Conservation (phyloP, 2,888 invertebrate genomes). For the Capitulum mitella region DNA sequence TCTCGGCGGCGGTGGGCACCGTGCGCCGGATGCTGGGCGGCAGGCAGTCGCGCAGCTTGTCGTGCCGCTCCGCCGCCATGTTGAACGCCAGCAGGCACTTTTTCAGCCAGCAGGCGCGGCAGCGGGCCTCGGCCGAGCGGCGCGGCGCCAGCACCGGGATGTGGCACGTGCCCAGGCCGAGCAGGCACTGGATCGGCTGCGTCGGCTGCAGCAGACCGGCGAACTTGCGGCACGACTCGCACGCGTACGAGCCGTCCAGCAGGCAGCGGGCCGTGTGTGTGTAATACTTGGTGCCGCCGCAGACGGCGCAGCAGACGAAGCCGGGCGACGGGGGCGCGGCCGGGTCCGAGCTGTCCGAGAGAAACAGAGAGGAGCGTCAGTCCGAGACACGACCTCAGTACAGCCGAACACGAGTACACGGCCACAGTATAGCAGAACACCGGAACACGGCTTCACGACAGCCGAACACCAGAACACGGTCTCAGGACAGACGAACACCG, state of each 20-base stretch:
- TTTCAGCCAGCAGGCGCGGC: slow-evolving; percentile 23
- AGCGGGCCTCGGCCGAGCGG: not conserved
- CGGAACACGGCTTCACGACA: no score
- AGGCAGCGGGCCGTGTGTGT: not conserved
- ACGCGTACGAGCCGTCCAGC: slow-evolving; percentile 8
- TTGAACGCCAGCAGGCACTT: not conserved
- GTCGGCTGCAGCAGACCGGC: not conserved
- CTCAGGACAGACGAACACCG: no score
- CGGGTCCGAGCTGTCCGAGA: not conserved
- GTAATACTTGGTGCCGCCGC: slow-evolving; percentile 21
- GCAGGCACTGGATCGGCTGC: slow-evolving; percentile 6
- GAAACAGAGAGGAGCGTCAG: no score
- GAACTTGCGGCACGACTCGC: not conserved
- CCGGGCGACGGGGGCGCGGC: not conserved
- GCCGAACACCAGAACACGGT: no score
- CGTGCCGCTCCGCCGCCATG: not conserved
- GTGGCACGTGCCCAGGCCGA: not conserved
- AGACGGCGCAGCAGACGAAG: not conserved
- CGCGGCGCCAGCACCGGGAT: slow-evolving; percentile 8
- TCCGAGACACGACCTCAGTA: no score
- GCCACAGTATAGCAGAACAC: no score
- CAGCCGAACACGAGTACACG: no score
- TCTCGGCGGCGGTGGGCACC: not conserved
- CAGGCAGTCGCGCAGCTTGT: not conserved
- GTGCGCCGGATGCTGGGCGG: not conserved